Base-by-base conservation (phyloP, 2,113 vertebrate species). In the Thoracochromis brauschi region DNA sequence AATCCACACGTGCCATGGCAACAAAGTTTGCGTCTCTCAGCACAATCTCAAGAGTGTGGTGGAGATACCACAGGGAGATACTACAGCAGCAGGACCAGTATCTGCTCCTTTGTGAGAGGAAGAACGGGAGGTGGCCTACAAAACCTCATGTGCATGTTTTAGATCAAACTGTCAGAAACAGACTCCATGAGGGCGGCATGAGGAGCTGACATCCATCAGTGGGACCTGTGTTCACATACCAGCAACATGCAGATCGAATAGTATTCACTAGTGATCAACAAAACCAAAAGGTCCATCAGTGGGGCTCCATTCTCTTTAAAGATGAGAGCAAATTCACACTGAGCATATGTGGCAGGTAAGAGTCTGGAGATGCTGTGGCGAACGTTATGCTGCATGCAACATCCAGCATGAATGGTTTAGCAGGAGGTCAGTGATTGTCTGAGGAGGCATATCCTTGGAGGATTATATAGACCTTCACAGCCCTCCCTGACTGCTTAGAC, bases 301-400 rank as follows among this genome's bases (percentile, higher is more conserved):
- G 68, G 38, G 0, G 0, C 68, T 26, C 0, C 68, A 0, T 47
- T 47, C 40, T 45, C 68, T 26, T 47, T 17, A 73, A 2, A 45
- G 68, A 16, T 45, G 38, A 45, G 21, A 45, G 63, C 63, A 40
- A 38, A 38, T 68, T 68, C 35, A 40, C 35, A 68, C 19, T 42
- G 35, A 24, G 68, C 8, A 29, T 45, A 73, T 73, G 24, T 47
- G 40, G 13, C 21, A 75, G 21, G 40, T 47, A 26, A 75, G 24
- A 75, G 40, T 47, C 68, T 47, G 68, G 24, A 47, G 9, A 47
- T 75, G 40, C 14, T 17, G 40, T 29, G 68, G 40, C 1, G 4
- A 75, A 47, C 24, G 0, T 29, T 75, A 75, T 29, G 14, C 24
- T 75, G 40, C 40, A 26, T 75, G 40, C 40, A 47, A 47, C 40